Conservation (phyloP, 2,888 invertebrate genomes). For the Anthrax anthrax region DNA sequence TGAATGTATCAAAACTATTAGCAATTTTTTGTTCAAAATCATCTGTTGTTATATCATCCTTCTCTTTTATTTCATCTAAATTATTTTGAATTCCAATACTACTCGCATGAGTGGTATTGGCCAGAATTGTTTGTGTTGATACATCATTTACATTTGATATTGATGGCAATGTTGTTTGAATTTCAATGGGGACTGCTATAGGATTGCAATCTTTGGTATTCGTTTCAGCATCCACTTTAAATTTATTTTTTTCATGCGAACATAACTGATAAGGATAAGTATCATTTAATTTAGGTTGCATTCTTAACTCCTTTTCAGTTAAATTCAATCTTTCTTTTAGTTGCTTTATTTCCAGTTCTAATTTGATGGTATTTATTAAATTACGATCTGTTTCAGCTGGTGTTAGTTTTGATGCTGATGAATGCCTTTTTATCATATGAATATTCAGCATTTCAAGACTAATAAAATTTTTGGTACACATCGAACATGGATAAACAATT, state of each 20-base stretch:
- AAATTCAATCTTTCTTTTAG: conserved; percentile 46
- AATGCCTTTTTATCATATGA: conserved; percentile 28
- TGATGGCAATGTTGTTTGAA: no score
- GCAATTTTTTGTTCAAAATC: not conserved
- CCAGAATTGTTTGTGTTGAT: conserved; percentile 6
- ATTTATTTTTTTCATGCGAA: not conserved
- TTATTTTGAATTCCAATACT: conserved; percentile 13
- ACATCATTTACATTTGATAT: not conserved
- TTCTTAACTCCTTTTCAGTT: conserved; percentile 40
- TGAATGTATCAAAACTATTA: not conserved
- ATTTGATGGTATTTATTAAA: conserved; percentile 44
- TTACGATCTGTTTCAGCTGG: conserved; percentile 22
- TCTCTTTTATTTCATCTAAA: conserved; percentile 13
- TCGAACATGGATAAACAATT: conserved; percentile 29
- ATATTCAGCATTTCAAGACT: conserved; percentile 30
- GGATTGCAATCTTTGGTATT: no score
- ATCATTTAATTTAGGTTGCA: not conserved
- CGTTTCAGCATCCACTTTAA: conserved; percentile 4
- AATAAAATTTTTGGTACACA: conserved; percentile 31
- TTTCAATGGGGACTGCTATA: no score
- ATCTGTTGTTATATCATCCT: conserved; percentile 10
- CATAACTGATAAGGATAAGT: no score
- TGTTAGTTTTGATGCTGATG: conserved; percentile 1
- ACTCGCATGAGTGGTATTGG: not conserved
- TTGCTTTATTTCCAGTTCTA: conserved; percentile 48